Evolutionary conservation across 2,888 invertebrate genomes (phyloP), one percentile per base, ranked within the genome.

Genomic region (Melipona beecheii): DNA sequence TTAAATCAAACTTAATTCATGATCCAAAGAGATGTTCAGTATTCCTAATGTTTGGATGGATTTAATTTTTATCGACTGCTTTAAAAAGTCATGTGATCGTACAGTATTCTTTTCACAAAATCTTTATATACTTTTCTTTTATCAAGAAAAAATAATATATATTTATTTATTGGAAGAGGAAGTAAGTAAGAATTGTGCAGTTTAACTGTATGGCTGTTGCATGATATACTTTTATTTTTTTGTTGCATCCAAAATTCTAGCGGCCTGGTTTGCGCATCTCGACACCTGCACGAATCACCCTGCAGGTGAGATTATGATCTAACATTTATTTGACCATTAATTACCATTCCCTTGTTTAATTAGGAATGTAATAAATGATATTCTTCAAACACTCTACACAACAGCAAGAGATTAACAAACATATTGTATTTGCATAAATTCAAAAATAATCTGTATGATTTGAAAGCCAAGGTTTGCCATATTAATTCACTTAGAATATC

Each of bases 281-380:
- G 65, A 91, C 92, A 90, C 93, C 92, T 91, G 93, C 91, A 86
- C 90, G 91, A 92, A 92, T 90, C 84, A 91, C 93, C 86, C 77
- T 93, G 91, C 94, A 94, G 94, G 94, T 94, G 94, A 94, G 94
- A 91, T 81, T 73, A 86, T 88, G 81, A 86, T 90, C 68, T 87
- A 88, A 82, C 74, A 83, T 36, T 68, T 71, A 71, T 71, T 84
- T 74, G 36, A 43, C 43, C 54, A 31, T 71, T 66, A 71, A 27
- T 66, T 65, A 52, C 36, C 27, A 43, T n/a, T n/a, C 21, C 52
- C 27, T 13, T 27, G 21, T 31, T 56, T 31, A 58, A 56, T n/a
- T 70, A 50, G 27, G 27, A 56, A 11, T 36, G 68, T 68, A 66
- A 75, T 31, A 60, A 21, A 3, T 62, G 9, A 21, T n/a, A 27